Evolutionary conservation across 2,888 invertebrate species (phyloP), one percentile per base, ranked within the genome.

Genomic region (Siphlonurus alternatus): DNA sequence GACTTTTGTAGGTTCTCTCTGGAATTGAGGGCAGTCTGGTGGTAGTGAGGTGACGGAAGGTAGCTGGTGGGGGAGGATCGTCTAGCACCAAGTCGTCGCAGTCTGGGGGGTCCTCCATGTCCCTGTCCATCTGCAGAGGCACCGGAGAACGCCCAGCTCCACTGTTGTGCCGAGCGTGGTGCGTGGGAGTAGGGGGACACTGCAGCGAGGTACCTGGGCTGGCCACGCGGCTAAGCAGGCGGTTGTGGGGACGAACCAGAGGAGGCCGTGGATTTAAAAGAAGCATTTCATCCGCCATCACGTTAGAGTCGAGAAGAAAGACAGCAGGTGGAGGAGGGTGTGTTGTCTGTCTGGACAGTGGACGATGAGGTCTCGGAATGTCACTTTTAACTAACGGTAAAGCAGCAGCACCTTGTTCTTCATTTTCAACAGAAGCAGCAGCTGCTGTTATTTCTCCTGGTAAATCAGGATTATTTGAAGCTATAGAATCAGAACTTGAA

Each of bases 181-280:
- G 92, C 0, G 91, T 92, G 0, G 92, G 92, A 0, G 92, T 92
- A 0, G 92, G 92, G 2, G 91, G 91, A 72, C 91, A 91, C 67
- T 89, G 84, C 0, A 86, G 81, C 60, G 56, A 56, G 56, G 56
- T 20, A n/a, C n/a, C n/a, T 20, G 56, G 56, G 62, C 67, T 69
- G 25, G 70, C 67, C 60, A 69, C 70, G 61, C 70, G 68, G 65
- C 69, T 78, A 2, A 71, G 63, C 53, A 70, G 63, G 62, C 69
- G 59, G 61, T 70, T 70, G 60, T 70, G 79, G 73, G 69, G 77
- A 73, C 68, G 73, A 73, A 67, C 64, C 76, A 78, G 65, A 10
- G 65, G 65, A 24, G 67, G 38, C 5, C 38, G 5, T n/a, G n/a
- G n/a, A n/a, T n/a, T n/a, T n/a, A n/a, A n/a, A 65, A 25, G 66